A percentile compares a stretch with the other conserved stretches of the same genome.
Conservation (phyloP, 2,113 vertebrate species). For the Pangasianodon hypophthalmus region DNA sequence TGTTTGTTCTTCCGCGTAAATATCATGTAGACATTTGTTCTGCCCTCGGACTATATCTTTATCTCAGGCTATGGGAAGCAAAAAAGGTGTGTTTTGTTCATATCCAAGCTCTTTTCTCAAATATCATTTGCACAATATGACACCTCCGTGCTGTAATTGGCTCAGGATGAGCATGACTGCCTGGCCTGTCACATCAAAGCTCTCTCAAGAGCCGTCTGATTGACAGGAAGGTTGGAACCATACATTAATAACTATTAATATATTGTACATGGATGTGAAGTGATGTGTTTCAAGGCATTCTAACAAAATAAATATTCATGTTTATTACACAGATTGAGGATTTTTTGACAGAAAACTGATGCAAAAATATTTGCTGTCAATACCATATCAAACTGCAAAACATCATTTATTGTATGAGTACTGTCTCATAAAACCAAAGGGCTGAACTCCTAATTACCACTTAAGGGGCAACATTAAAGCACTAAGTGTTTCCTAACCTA, state of each 20-base stretch:
- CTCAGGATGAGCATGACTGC: constrained; percentile 25
- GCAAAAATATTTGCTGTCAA: background rate
- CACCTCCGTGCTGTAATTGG: constrained; percentile 22
- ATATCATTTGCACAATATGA: constrained; percentile 39
- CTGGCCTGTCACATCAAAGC: background rate
- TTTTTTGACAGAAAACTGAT: background rate
- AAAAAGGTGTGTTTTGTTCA: background rate
- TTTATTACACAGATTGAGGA: background rate
- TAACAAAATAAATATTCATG: background rate
- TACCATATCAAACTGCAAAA: background rate
- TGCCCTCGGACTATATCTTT: constrained; percentile 11
- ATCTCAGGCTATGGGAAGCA: background rate
- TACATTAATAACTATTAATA: constrained; percentile 10
- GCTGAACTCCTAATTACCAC: background rate
- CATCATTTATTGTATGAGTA: background rate
- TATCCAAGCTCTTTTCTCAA: background rate
- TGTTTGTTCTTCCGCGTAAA: constrained; percentile 55
- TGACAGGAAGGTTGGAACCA: background rate
- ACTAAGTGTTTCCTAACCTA: background rate
- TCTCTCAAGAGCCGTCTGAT: constrained; percentile 13
- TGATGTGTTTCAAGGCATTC: constrained; percentile 2
- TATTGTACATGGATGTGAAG: background rate
- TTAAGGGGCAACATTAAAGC: background rate
- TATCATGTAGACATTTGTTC: constrained; percentile 34
- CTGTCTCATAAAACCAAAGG: background rate